phyloP scores from a whole-genome alignment of 2,797 vertebrate genomes.

The Botia kubotai region DNA sequence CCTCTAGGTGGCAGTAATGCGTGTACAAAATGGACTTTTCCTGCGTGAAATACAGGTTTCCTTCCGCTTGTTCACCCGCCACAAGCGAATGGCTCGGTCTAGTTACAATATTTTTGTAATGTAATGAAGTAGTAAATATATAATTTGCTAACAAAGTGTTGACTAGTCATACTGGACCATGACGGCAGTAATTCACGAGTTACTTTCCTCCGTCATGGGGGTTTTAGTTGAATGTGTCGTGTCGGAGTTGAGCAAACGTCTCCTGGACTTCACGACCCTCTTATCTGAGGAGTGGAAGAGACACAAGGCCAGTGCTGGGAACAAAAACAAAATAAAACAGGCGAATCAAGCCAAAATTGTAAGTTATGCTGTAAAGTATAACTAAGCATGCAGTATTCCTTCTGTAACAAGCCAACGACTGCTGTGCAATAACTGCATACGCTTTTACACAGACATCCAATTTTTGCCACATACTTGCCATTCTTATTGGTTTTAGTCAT shows the following conservation, averaged over 20 bases:
- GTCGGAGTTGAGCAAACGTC: conserved; percentile 45
- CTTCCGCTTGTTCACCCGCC: conserved; percentile 21
- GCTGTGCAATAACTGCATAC: background rate
- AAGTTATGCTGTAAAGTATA: conserved; percentile 12
- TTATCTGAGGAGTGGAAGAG: conserved; percentile 37
- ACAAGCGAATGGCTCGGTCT: background rate
- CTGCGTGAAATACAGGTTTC: background rate
- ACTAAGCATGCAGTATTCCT: no score
- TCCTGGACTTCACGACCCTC: conserved; percentile 34
- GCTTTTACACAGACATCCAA: no score
- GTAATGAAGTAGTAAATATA: background rate
- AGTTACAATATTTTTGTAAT: background rate
- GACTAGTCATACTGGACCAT: conserved; percentile 7
- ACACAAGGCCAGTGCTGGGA: conserved; percentile 15
- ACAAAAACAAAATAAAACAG: conserved; percentile 32
- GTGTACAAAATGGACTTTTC: background rate
- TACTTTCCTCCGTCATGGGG: conserved; percentile 44
- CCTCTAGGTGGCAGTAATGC: conserved; percentile 18
- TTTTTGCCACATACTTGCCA: background rate
- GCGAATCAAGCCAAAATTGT: conserved; percentile 45
- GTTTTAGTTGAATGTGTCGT: conserved; percentile 49
- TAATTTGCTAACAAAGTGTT: background rate
- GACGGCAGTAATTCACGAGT: conserved; percentile 32
- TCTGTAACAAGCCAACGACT: background rate
- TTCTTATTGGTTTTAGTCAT: no score